Base-by-base conservation (phyloP, 2,888 invertebrate species). In the Limnephilus auricula region DNA sequence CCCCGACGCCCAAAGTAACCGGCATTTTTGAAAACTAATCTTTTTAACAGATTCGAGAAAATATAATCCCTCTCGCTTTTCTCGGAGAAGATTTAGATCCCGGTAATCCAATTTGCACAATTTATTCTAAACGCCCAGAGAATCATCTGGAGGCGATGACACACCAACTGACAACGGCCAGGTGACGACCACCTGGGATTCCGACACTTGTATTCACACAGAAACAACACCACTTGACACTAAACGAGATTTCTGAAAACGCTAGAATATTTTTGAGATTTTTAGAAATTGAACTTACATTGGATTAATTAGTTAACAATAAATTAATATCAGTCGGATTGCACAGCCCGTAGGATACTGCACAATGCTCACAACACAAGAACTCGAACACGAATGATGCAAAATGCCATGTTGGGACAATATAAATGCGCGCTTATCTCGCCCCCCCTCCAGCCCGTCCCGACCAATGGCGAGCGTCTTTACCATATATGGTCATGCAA, bases 401-500 rank as follows among this genome's bases (percentile, higher is more conserved):
- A 89, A 92, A 92, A 91, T 89, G 94, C 94, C 94, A 93, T 94
- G 94, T 95, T 94, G 94, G 94, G 96, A 96, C 95, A 96, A 96
- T 96, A 96, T 96, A 95, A 95, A 95, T 94, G 95, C 95, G 95
- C 95, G 95, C 95, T 95, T 95, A 95, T 95, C 95, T 96, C 95
- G 96, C 96, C 96, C 96, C 65, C 95, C 95, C 94, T 94, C 94
- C 94, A 94, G 94, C 94, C 94, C 92, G 94, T 94, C 92, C 94
- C 94, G 95, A 95, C 97, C 97, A 97, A 97, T 97, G 95, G 96
- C 95, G 95, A 95, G 94, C 95, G 96, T 96, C 97, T 97, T 97
- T 96, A 97, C 97, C 97, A 97, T 97, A 97, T 97, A 97, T 97
- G 97, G 97, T 96, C 96, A 96, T 96, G 95, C 95, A 96, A 96